Evolutionary conservation across 1,140 invertebrate genomes (phyloP), one percentile per base, ranked within the genome.

Genomic region (Leptinotarsa texana): DNA sequence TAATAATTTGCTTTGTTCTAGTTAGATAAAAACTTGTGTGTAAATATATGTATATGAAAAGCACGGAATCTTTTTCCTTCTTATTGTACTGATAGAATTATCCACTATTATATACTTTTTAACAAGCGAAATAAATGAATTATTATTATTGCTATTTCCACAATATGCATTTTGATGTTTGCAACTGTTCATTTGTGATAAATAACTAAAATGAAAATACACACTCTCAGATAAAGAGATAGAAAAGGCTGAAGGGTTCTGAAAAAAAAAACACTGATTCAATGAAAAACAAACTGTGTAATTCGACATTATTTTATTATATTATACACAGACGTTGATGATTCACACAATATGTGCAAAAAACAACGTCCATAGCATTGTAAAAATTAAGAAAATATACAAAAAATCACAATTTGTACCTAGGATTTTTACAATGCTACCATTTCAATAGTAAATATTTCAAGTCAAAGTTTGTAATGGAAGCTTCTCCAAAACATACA

Each of bases 271-370:
- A 57, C 51, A 57, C 51, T n/a, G 51, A 57, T 17, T 57, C 15
- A 57, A 57, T 57, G 51, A 57, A 57, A 57, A 57, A 57, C 51
- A 57, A 57, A 57, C 51, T 57, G n/a, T 57, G 17, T 57, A 57
- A 57, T 57, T 57, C n/a, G 51, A 57, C 51, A 57, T 57, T 57
- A 57, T 75, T 80, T 75, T 77, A 77, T 76, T 78, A 78, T 77
- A 79, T 80, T 72, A 77, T 78, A 75, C 74, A 78, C 61, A 18
- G 74, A 78, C 71, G 74, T 69, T 75, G 75, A 71, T 68, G 75
- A 71, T 71, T 74, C 74, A 76, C 79, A 80, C 79, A 80, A 80
- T 79, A 80, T 80, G 79, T 80, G 79, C 75, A 76, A 77, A 74
- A 62, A 66, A 74, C 72, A 69, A 51, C 69, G 18, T 21, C 21